Percentiles rank a stretch among this genome's conserved stretches.
Evolutionary conservation across 1,140 invertebrate species (phyloP).

Genomic region (Acromyrmex heyeri): DNA sequence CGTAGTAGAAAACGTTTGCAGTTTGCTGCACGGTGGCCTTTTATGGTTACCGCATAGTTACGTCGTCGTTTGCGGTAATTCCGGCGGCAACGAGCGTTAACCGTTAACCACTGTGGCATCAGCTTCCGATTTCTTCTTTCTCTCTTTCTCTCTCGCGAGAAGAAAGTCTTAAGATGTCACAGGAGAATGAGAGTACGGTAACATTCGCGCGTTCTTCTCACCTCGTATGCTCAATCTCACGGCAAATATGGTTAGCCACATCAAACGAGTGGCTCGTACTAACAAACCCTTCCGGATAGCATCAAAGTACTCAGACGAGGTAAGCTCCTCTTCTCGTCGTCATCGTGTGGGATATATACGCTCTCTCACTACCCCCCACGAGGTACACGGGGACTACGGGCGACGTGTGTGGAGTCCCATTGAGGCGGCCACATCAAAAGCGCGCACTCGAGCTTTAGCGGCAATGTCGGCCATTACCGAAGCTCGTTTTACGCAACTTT

Average conservation of each 20-base stretch:
- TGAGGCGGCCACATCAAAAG: slow-evolving; percentile 72
- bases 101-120: neutral
- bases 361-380: neutral
- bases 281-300: slow-evolving; percentile 65
- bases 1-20: slow-evolving; percentile 8
- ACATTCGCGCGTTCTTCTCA: slow-evolving; percentile 33
- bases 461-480: slow-evolving; percentile 61
- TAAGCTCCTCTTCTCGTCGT: slow-evolving; percentile 65
- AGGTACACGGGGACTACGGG: slow-evolving; percentile 37
- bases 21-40: neutral
- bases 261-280: slow-evolving; percentile 69
- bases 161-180: slow-evolving; percentile 48
- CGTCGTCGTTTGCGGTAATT: slow-evolving; percentile 10
- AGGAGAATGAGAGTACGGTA: slow-evolving; percentile 9
- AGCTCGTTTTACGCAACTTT: slow-evolving; percentile 73
- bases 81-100: neutral
- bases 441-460: slow-evolving; percentile 62
- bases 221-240: slow-evolving; percentile 69
- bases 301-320: slow-evolving; percentile 70
- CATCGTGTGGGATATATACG: slow-evolving; percentile 39
- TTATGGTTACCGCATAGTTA: slow-evolving; percentile 11
- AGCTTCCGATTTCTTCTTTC: neutral
- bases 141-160: too few relatives aligned
- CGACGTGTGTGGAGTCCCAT: slow-evolving; percentile 69
- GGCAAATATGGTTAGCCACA: slow-evolving; percentile 69